A percentile compares a stretch with the other conserved stretches of the same genome.
phyloP scores from a whole-genome alignment of 1,140 invertebrate species.

The Riptortus pedestris region DNA sequence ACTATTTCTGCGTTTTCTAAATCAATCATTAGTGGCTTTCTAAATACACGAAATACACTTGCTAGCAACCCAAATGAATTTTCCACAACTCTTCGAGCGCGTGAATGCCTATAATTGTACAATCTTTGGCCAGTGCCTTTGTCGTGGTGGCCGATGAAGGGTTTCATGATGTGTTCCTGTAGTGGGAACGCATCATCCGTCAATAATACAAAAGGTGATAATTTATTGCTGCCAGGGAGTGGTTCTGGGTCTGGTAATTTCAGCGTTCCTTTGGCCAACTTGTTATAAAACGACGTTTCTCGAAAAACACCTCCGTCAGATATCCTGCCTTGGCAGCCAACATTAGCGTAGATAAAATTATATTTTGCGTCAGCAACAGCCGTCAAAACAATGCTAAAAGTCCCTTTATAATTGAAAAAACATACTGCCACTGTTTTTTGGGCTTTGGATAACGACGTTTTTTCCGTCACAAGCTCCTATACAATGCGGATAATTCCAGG shows the following conservation, averaged over 20 bases:
- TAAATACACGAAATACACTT: slow-evolving; percentile 1
- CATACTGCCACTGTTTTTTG: slow-evolving; percentile 35
- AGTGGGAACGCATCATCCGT: slow-evolving; percentile 44
- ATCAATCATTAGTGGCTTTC: background rate
- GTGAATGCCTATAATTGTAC: slow-evolving; percentile 35
- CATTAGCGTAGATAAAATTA: slow-evolving; percentile 39
- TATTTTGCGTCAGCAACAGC: slow-evolving; percentile 42
- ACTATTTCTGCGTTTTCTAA: slow-evolving; percentile 1
- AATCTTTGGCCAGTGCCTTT: slow-evolving; percentile 32
- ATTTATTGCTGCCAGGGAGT: slow-evolving; percentile 31
- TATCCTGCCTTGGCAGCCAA: slow-evolving; percentile 38
- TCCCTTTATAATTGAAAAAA: slow-evolving; percentile 41
- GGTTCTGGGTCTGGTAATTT: slow-evolving; percentile 33
- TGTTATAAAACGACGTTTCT: slow-evolving; percentile 3
- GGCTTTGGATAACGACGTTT: slow-evolving; percentile 35
- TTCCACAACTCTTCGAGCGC: slow-evolving; percentile 28
- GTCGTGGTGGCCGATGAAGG: slow-evolving; percentile 34
- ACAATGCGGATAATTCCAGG: slow-evolving; percentile 31
- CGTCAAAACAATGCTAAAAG: slow-evolving; percentile 40
- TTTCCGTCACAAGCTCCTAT: slow-evolving; percentile 38
- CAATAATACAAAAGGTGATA: slow-evolving; percentile 36
- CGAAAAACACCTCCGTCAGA: slow-evolving; percentile 34
- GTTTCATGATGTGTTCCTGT: slow-evolving; percentile 38
- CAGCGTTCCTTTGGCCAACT: slow-evolving; percentile 26
- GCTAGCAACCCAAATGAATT: slow-evolving; percentile 27